A percentile compares a stretch with the other conserved stretches of the same genome.
These are phyloP conservation scores for Hepsetus odoe DNA, from an alignment of 2,113 vertebrate genomes.

Conservation along the genomic window DNA sequence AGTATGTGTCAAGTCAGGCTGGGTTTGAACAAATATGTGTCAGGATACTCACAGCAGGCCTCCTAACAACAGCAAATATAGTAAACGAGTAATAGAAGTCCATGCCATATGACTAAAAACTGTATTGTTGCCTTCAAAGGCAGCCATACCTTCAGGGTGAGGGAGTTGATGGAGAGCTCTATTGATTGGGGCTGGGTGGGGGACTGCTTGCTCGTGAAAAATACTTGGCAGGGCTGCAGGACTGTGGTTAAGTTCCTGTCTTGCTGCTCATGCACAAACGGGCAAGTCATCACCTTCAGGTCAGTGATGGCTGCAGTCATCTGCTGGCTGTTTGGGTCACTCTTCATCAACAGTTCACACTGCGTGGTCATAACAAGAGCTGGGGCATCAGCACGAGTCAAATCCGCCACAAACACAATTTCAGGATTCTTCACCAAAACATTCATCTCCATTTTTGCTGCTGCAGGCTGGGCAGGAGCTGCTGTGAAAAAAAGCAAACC, in stretches of 20 bases:
- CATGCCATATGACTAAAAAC: too few species aligned
- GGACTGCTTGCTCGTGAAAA: constrained; percentile 79
- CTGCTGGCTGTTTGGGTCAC: constrained; percentile 69
- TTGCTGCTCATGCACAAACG: constrained; percentile 86
- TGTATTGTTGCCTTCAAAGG: too few species aligned
- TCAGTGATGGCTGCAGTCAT: constrained; percentile 87
- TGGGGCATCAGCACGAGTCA: constrained; percentile 89
- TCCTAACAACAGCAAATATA: too few species aligned
- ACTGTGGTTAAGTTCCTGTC: constrained; percentile 86
- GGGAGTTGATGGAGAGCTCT: constrained; percentile 83
- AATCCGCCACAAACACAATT: constrained; percentile 95
- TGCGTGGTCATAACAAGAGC: constrained; percentile 90
- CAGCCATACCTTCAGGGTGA: constrained; percentile 83
- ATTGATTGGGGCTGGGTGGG: constrained; percentile 79
- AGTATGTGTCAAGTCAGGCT: too few species aligned
- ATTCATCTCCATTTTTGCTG: constrained; percentile 84
- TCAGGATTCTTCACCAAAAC: constrained; percentile 90
- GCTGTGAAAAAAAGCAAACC: constrained; percentile 1
- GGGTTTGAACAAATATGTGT: too few species aligned
- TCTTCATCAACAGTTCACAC: constrained; percentile 85
- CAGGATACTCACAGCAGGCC: too few species aligned
- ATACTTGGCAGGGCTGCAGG: constrained; percentile 91
- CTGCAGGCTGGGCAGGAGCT: constrained; percentile 68
- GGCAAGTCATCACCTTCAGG: constrained; percentile 89
- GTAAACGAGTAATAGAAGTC: too few species aligned